phyloP scores from a whole-genome alignment of 2,888 invertebrate species.

The Xestia c-nigrum region DNA sequence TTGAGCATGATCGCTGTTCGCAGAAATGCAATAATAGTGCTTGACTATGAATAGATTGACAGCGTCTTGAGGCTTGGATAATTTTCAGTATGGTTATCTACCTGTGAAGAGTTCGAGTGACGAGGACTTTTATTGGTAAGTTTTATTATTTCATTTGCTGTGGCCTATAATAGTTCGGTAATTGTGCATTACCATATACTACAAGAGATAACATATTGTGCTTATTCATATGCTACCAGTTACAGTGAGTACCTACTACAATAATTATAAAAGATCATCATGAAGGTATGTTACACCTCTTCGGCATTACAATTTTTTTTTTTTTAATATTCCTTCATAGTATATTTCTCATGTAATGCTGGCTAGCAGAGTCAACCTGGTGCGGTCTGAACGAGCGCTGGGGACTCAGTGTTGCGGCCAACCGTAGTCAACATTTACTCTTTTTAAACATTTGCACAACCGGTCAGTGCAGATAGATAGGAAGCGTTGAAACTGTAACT shows the following conservation, averaged over 20 bases:
- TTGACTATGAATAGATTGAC: neutral
- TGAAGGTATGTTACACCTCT: neutral
- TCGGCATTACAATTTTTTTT: neutral
- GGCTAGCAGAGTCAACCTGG: neutral
- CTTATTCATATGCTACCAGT: neutral
- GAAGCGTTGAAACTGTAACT: neutral
- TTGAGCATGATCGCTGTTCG: constrained; percentile 3
- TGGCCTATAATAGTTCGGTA: neutral
- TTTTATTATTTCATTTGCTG: neutral
- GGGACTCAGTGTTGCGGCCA: neutral
- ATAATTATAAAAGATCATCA: neutral
- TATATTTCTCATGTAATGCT: neutral
- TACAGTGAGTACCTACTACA: neutral
- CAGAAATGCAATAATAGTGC: constrained; percentile 3
- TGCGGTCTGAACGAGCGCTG: neutral
- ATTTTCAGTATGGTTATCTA: neutral
- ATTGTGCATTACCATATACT: neutral
- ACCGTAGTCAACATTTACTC: neutral
- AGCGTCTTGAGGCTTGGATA: neutral
- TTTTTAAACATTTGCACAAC: constrained; percentile 3
- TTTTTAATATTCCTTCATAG: neutral
- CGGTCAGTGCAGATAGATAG: neutral
- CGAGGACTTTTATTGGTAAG: neutral
- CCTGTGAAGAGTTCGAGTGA: too few relatives aligned
- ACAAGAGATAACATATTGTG: neutral